Percentiles rank a stretch among this genome's conserved stretches.
These are phyloP conservation scores for Mesorhabditis sp. DNA, from an alignment of 2,888 invertebrate genomes.

Conservation along the genomic window DNA sequence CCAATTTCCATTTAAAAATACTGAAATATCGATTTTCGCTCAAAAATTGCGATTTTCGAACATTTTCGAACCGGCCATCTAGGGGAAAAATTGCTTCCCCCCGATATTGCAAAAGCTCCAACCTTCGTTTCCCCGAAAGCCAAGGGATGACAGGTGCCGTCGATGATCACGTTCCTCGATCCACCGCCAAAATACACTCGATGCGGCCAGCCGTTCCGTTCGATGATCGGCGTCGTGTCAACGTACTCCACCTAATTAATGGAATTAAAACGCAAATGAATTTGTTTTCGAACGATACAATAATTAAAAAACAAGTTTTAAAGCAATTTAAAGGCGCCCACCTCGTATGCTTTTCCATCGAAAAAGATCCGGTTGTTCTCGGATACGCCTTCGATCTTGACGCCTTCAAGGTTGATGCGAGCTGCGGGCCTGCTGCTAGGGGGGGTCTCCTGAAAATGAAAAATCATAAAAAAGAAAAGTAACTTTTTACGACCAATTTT, in stretches of 20 bases:
- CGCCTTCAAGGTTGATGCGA: constrained; percentile 20
- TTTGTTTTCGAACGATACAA: too few species aligned
- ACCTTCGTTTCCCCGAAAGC: constrained; percentile 46
- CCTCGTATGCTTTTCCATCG: constrained; percentile 57
- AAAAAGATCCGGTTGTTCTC: constrained; percentile 58
- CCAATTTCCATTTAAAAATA: too few species aligned
- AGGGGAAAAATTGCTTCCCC: too few species aligned
- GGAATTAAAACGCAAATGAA: too few species aligned
- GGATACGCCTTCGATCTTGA: constrained; percentile 47
- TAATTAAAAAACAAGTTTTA: constrained; percentile 31
- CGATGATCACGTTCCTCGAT: constrained; percentile 54
- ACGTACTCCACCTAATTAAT: constrained; percentile 54
- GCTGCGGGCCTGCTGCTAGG: too few species aligned
- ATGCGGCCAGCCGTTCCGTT: constrained; percentile 57
- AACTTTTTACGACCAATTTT: too few species aligned
- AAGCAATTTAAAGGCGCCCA: constrained; percentile 57
- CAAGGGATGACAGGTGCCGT: constrained; percentile 43
- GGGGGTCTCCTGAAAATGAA: too few species aligned
- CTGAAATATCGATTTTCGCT: too few species aligned
- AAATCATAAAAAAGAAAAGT: too few species aligned
- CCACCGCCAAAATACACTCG: constrained; percentile 52
- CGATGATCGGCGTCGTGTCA: constrained; percentile 53
- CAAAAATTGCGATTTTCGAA: too few species aligned
- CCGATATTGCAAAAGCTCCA: too few species aligned
- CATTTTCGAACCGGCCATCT: too few species aligned